Conservation (phyloP, 2,797 vertebrate species). For the Orientallactaga sibirica region DNA sequence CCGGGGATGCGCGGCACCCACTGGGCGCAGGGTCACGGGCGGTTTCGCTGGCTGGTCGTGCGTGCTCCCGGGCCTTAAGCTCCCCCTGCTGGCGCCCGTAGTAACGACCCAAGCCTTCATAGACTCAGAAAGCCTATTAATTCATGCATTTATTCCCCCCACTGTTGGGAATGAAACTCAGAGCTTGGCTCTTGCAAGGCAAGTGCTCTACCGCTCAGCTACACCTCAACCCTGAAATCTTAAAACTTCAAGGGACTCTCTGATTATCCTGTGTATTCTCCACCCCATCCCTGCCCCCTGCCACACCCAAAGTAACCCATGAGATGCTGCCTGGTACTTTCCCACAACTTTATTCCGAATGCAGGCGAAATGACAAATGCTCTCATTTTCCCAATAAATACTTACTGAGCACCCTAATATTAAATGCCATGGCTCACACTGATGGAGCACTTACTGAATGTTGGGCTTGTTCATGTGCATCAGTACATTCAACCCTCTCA, state of each 20-base stretch:
- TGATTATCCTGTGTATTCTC: too few species aligned
- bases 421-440: not conserved
- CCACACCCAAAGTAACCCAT: not conserved
- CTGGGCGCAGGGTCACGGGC: not conserved
- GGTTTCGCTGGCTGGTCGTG: rapidly evolving
- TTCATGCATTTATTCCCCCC: too few species aligned
- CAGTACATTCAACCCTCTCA: not conserved
- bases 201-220: not conserved
- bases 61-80: not conserved
- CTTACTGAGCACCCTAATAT: not conserved
- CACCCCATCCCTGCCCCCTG: not conserved
- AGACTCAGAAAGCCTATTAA: not conserved
- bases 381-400: slow-evolving; percentile 19
- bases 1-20: not conserved
- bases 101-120: not conserved
- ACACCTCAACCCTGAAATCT: not conserved
- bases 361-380: slow-evolving; percentile 46
- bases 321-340: not conserved
- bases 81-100: slow-evolving; percentile 71
- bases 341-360: slow-evolving; percentile 32
- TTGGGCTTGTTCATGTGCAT: not conserved
- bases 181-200: too few species aligned
- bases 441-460: not conserved
- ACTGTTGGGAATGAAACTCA: not conserved
- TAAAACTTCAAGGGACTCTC: not conserved